A percentile compares a stretch with the other conserved stretches of the same genome.
These are phyloP conservation scores for Drosophila subpulchrella DNA, from an alignment of 1,140 invertebrate genomes.

Conservation along the genomic window DNA sequence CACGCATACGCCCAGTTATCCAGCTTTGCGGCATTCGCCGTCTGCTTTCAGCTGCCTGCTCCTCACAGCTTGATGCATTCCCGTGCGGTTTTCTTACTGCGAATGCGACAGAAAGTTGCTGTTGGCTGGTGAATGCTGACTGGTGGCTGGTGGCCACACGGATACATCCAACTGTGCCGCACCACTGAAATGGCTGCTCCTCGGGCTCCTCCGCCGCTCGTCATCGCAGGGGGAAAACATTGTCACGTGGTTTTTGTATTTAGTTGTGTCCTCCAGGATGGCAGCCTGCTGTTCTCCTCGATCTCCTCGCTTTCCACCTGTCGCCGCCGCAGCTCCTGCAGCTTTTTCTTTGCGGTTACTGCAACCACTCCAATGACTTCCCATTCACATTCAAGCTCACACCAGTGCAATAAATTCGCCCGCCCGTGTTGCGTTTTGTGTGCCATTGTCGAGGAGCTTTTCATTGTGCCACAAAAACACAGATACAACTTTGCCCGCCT, in stretches of 20 bases:
- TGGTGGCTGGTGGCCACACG: conserved; percentile 15
- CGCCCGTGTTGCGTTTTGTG: conserved; percentile 31
- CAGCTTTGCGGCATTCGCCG: conserved; percentile 29
- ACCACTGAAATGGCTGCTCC: conserved; percentile 33
- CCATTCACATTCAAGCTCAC: conserved; percentile 19
- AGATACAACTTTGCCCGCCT: conserved; percentile 18
- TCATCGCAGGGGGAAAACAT: conserved; percentile 54
- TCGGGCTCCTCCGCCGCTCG: conserved; percentile 7
- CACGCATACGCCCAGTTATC: conserved; percentile 61
- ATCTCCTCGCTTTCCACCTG: conserved; percentile 11
- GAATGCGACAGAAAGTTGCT: conserved; percentile 53
- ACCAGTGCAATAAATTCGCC: conserved; percentile 43
- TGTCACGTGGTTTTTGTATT: conserved; percentile 81
- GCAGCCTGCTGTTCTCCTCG: conserved; percentile 10
- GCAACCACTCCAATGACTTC: conserved; percentile 44
- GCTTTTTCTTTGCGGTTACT: conserved; percentile 55
- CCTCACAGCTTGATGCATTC: conserved; percentile 55
- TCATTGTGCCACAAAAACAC: conserved; percentile 38
- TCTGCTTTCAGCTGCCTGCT: conserved; percentile 29
- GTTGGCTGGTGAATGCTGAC: neutral
- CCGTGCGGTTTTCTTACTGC: conserved; percentile 60
- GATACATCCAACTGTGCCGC: conserved; percentile 14
- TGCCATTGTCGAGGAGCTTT: conserved; percentile 31
- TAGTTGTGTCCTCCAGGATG: conserved; percentile 52
- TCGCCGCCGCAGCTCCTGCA: conserved; percentile 19